These are phyloP conservation scores for Xestia sexstrigata DNA, from an alignment of 2,888 invertebrate species.

Conservation along the genomic window DNA sequence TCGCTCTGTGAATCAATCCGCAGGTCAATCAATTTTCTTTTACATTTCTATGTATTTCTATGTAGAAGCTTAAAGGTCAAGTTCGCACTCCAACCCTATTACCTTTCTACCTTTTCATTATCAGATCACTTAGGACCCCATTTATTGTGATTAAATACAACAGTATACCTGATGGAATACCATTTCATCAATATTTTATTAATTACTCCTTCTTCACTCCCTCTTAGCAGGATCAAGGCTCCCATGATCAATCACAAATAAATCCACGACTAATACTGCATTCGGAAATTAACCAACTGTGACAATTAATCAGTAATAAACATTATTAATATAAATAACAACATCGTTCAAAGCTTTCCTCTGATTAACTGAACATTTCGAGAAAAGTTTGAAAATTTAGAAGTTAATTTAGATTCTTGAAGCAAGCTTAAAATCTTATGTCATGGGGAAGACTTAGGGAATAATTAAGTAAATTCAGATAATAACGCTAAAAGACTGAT, in stretches of 20 bases:
- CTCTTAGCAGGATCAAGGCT: neutral
- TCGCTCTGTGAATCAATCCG: neutral
- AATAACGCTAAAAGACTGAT: conserved; percentile 18
- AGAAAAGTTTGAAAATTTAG: conserved; percentile 28
- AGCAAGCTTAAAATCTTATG: conserved; percentile 19
- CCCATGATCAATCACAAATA: neutral
- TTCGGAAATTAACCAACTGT: conserved; percentile 31
- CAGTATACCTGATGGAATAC: neutral
- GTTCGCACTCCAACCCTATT: neutral
- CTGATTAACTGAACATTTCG: conserved; percentile 21
- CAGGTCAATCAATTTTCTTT: neutral
- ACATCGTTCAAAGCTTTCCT: neutral
- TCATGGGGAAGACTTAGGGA: conserved; percentile 5
- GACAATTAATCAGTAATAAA: conserved; percentile 13
- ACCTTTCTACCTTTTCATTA: neutral
- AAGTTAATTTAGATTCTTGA: conserved; percentile 44
- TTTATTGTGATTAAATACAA: neutral
- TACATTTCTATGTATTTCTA: neutral
- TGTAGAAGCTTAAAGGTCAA: neutral
- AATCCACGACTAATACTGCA: conserved; percentile 2
- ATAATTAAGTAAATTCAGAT: conserved; percentile 29
- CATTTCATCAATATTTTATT: neutral
- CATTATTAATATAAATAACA: conserved; percentile 16
- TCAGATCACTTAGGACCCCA: neutral
- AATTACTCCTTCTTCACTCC: neutral